Evolutionary conservation across 2,113 vertebrate species (phyloP), one percentile per base, ranked within the genome.

Genomic region (Cyanoramphus novaezelandiae): DNA sequence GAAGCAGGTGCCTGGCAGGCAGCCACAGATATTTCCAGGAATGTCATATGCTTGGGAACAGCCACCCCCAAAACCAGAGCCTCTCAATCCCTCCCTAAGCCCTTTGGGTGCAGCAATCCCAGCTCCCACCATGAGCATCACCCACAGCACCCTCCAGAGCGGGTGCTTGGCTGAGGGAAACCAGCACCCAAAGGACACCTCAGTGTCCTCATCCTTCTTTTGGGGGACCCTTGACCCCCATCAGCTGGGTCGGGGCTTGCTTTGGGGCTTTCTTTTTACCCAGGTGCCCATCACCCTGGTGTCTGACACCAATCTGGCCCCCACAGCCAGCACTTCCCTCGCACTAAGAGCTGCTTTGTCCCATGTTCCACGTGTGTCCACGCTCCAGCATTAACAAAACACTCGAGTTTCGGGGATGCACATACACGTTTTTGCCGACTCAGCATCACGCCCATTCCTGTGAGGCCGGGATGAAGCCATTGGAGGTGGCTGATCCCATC

Each of bases 81-180:
- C 23, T 13, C 70, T n/a, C 60, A 47, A 8, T 17, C 25, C 47
- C n/a, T 24, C 43, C 19, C 35, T 13, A 6, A 72, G 33, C 18
- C 24, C 1, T 0, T 0, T 0, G 60, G 23, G 13, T 17, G 16
- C 23, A 9, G 47, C 43, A 31, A 33, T 39, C 16, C 29, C 43
- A 7, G 55, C 20, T 87, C 57, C 7, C 39, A 62, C 27, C 1
- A 0, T 0, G 6, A 81, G 33, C 59, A 57, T 7, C 44, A 50
- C 21, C 46, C 21, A 1, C 13, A 7, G 69, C 69, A 76, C 29
- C 50, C 29, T 35, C 74, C 4, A 2, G 13, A 63, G 21, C 0
- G 0, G 55, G 39, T 6, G 6, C 53, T 43, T 47, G 29, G 23
- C 6, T 7, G 10, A 72, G 43, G 70, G 20, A 35, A 64, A 53